These are phyloP conservation scores for Lophotriccus pileatus DNA, from an alignment of 2,797 vertebrate genomes.

Conservation along the genomic window DNA sequence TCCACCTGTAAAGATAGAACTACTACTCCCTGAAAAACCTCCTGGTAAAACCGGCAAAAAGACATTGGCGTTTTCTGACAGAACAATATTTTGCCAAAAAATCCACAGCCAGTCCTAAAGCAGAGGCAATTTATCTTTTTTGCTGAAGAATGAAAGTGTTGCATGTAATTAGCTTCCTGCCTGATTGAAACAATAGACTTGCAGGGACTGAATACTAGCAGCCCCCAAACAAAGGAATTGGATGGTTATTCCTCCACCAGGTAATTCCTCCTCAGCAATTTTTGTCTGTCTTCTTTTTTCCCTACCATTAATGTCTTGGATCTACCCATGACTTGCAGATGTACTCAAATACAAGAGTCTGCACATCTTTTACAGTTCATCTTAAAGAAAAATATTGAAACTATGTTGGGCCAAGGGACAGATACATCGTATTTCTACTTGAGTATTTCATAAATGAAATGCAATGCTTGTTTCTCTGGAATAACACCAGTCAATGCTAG, in stretches of 20 bases:
- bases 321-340: neutral
- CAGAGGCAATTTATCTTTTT: neutral
- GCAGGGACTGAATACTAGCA: neutral
- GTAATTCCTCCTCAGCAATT: neutral
- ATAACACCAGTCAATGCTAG: conserved; percentile 73
- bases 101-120: neutral
- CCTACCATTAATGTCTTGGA: neutral
- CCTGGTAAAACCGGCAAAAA: neutral
- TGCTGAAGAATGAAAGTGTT: neutral
- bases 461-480: conserved; percentile 47
- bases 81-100: neutral
- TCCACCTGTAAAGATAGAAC: neutral
- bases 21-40: neutral
- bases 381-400: neutral
- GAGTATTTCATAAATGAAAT: conserved; percentile 24
- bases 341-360: neutral
- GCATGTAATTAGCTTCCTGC: neutral
- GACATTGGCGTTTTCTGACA: neutral
- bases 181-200: neutral
- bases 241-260: neutral
- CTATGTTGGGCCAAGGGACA: neutral
- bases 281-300: neutral
- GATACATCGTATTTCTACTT: neutral
- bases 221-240: neutral
- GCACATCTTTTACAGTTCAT: neutral